Base-by-base conservation (phyloP, 2,797 vertebrate genomes). In the Adelosebastes latens region DNA sequence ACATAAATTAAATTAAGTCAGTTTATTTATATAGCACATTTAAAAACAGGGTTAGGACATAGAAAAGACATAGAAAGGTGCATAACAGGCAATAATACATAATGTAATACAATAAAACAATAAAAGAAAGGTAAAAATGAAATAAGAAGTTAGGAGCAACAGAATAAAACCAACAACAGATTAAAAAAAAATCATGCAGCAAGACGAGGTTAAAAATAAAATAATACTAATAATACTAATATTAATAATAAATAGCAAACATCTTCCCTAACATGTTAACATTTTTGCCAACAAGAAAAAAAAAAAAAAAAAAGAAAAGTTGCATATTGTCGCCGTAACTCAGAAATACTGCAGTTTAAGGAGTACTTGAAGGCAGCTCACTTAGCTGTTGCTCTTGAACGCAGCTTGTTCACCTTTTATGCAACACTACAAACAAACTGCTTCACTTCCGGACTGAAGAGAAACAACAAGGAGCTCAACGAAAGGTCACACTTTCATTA, bases 361-460 rank as follows among this genome's bases (percentile, higher is more conserved):
- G 27, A 1, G 65, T 1, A 2, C 32, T 0, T 82, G 75, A 89
- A 89, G 2, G 79, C 81, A 52, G 0, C 89, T 49, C 32, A 1
- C 22, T 12, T 2, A 2, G 4, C 2, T 46, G 64, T 25, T 70
- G 82, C 29, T 75, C 66, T 73, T 88, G 88, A 91, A 89, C 61
- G 4, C 83, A 89, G 14, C 89, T 34, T 69, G 69, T 58, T 58
- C 18, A 4, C 25, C 1, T 39, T 69, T 67, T 14, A 5, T 12
- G 5, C 20, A 75, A 25, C 75, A 10, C 7, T 32, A 9, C 52
- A 13, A 4, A 34, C 5, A 3, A 14, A 58, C 5, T 13, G 8
- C n/a, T 22, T 68, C 14, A 1, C n/a, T 12, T 24, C 49, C 0
- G 8, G 32, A 39, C 20, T 0, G 42, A 46, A n/a, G 16, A 0